Conservation (phyloP, 2,113 vertebrate species). For the Martes martes region DNA sequence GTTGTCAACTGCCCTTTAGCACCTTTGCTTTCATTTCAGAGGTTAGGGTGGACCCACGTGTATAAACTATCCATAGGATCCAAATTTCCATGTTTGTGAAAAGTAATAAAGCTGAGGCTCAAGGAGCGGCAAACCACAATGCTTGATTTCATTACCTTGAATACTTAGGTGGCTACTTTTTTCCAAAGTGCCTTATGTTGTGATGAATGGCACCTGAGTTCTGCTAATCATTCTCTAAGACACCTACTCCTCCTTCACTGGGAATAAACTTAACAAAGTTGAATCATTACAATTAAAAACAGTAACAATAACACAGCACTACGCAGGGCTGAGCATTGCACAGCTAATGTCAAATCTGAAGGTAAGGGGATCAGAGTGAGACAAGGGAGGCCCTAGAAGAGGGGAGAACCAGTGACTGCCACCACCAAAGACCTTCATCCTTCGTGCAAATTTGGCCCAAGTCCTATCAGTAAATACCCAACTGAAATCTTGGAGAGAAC, state of each 20-base stretch:
- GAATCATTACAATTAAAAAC: neutral
- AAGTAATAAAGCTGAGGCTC: neutral
- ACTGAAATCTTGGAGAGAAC: neutral
- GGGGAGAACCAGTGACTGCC: neutral
- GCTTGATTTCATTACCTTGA: neutral
- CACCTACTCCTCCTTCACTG: neutral
- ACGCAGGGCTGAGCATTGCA: neutral
- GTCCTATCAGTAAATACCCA: neutral
- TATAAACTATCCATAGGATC: neutral
- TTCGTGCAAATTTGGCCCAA: neutral
- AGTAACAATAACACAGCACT: neutral
- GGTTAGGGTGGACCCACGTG: neutral
- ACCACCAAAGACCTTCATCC: neutral
- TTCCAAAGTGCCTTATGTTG: neutral
- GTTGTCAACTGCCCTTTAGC: neutral
- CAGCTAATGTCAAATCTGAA: neutral
- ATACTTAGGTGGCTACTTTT: neutral
- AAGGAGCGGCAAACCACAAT: neutral
- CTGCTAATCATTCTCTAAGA: neutral
- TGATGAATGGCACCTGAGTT: neutral
- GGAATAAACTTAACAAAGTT: neutral
- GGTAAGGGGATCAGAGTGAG: neutral
- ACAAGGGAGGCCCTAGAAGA: neutral
- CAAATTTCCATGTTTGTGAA: neutral
- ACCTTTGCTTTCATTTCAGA: neutral